phyloP scores from a whole-genome alignment of 2,113 vertebrate genomes.

The Brienomyrus brachyistius region DNA sequence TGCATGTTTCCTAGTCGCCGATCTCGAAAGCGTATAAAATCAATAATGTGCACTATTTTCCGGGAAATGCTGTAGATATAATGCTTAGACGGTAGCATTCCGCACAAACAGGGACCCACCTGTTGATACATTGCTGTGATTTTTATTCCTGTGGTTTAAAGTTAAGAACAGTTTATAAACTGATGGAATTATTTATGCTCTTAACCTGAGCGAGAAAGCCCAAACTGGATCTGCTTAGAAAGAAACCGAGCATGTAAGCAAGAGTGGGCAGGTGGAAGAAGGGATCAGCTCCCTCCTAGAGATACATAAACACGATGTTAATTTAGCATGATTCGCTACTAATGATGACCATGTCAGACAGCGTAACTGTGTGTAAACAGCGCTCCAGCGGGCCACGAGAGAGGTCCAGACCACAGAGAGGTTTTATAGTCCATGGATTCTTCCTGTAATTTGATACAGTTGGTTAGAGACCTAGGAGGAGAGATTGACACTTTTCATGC shows the following conservation, averaged over 20 bases:
- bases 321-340: neutral
- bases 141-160: neutral
- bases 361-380: neutral
- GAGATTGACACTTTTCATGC: neutral
- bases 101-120: neutral
- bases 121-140: neutral
- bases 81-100: neutral
- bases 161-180: neutral
- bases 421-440: neutral
- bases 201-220: neutral
- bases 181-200: neutral
- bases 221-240: neutral
- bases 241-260: neutral
- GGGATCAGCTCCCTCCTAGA: neutral
- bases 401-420: neutral
- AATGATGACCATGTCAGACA: neutral
- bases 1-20: neutral
- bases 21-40: neutral
- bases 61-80: neutral
- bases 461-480: neutral
- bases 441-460: neutral
- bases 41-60: neutral
- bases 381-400: neutral
- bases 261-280: neutral
- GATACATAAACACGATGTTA: neutral